Evolutionary conservation across 2,113 vertebrate species (phyloP), one percentile per base, ranked within the genome.

Genomic region (Sebastes schlegelii): DNA sequence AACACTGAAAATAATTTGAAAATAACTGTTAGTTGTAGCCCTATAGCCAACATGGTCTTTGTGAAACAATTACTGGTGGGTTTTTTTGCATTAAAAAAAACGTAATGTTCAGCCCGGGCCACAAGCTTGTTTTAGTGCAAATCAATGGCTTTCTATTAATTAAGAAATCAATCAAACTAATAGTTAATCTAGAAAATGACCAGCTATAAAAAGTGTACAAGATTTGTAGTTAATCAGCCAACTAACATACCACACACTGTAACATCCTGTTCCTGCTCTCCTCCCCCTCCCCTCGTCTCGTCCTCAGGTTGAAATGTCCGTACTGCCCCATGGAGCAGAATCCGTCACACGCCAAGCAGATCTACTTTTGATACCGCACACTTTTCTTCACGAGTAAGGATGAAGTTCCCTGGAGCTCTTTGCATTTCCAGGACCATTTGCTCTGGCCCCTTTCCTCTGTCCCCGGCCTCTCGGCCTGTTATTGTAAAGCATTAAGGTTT

Each of bases 261-360:
- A 55, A 77, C 45, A 21, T 34, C 42, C 12, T 46, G 4, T 21
- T 34, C n/a, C n/a, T 62, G 5, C 54, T 80, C 52, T 75, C 51
- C 14, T 83, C 34, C 14, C 55, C 23, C 16, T 21, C 49, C 42
- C 26, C 3, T 46, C 52, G 4, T 76, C 77, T 74, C 23, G 10
- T 90, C 78, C 76, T 62, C 93, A 97, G 97, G 93, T 93, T 98
- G 83, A 97, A 97, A 94, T 98, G 97, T 91, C 97, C 97, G 48
- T 98, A 97, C 89, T 98, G 97, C 83, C 97, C 97, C 58, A 97
- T 97, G 97, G 97, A 97, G 91, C 97, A 97, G 94, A 97, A 97
- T 89, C 96, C 97, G 1, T 96, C 97, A 88, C 97, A 98, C 72
- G 97, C 97, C 87, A 97, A 98, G 86, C 96, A 96, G 90, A 96